Base-by-base conservation (phyloP, 2,113 vertebrate genomes). In the Calyptomena viridis region DNA sequence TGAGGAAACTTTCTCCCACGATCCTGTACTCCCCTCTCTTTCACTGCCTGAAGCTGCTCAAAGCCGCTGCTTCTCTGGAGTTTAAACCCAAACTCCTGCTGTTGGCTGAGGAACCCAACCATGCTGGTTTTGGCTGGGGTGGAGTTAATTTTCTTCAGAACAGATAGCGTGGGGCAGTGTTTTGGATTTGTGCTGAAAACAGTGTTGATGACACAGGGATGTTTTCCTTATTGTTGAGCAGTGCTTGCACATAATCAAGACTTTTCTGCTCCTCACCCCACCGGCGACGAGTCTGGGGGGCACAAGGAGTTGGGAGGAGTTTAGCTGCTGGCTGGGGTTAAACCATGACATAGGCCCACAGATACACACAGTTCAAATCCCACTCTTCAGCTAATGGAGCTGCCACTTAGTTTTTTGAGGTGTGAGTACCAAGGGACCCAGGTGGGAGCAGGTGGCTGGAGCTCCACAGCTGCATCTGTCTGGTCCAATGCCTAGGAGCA, bases 391-490 rank as follows among this genome's bases (percentile, higher is more conserved):
- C 5, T 37, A 22, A 50, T n/a, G 17, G 30, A 85, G 33, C 28
- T 1, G 2, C 20, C 16, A 1, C 14, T 53, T 18, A 11, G 46
- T 21, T 75, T 53, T 1, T 39, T 30, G 14, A 16, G 71, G 42
- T 35, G 18, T n/a, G 63, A 12, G 42, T 8, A 14, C 31, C 0
- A 0, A 73, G 58, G 39, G 24, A 53, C 7, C 20, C 1, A 2
- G n/a, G 10, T 12, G 42, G 31, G 35, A 72, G 42, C 22, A n/a
- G 59, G 22, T 9, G 3, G 62, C 67, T 53, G 92, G 58, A 76
- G 46, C n/a, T 28, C 18, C 2, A 1, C 4, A 8, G 46, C 27
- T 1, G 0, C 47, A 31, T 31, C 31, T 5, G 2, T 30, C 56
- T 33, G 33, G 1, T 33, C 27, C 11, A 2, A 12, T 2, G 8